Conservation (phyloP, 2,888 invertebrate species). For the Cephus pulcher region DNA sequence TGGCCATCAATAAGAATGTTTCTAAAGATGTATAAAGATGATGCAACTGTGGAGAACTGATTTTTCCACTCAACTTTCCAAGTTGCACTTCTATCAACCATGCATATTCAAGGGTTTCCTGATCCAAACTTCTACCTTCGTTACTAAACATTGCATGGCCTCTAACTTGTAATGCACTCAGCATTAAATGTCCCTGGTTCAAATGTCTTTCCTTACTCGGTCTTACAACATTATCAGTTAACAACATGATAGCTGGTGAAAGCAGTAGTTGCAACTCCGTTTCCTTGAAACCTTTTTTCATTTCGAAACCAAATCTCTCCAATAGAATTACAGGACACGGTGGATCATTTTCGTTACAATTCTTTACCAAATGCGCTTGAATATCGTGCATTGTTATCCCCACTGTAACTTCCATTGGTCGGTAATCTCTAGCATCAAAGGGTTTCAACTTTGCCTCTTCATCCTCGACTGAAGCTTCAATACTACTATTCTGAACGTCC, state of each 20-base stretch:
- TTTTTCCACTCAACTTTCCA: slow-evolving; percentile 91
- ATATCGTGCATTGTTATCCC: slow-evolving; percentile 95
- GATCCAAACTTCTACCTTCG: slow-evolving; percentile 87
- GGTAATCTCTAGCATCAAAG: slow-evolving; percentile 88
- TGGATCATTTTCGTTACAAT: slow-evolving; percentile 90
- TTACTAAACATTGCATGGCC: slow-evolving; percentile 98
- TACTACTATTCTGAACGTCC: slow-evolving; percentile 63
- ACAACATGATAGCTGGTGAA: slow-evolving; percentile 88
- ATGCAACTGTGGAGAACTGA: slow-evolving; percentile 90
- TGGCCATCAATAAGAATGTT: slow-evolving; percentile 85
- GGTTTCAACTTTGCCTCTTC: slow-evolving; percentile 71
- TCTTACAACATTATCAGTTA: slow-evolving; percentile 79
- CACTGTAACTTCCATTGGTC: slow-evolving; percentile 92
- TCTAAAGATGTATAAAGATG: slow-evolving; percentile 90
- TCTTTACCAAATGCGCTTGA: slow-evolving; percentile 93
- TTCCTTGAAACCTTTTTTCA: slow-evolving; percentile 94
- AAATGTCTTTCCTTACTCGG: slow-evolving; percentile 78
- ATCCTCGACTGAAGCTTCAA: slow-evolving; percentile 74
- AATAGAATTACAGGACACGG: slow-evolving; percentile 90
- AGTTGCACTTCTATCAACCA: slow-evolving; percentile 96
- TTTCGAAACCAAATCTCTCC: slow-evolving; percentile 95
- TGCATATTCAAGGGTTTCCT: slow-evolving; percentile 96
- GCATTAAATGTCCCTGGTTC: slow-evolving; percentile 85
- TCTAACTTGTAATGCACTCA: slow-evolving; percentile 88
- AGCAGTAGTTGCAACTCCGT: slow-evolving; percentile 90